Base-by-base conservation (phyloP, 2,113 vertebrate genomes). In the Limanda limanda region DNA sequence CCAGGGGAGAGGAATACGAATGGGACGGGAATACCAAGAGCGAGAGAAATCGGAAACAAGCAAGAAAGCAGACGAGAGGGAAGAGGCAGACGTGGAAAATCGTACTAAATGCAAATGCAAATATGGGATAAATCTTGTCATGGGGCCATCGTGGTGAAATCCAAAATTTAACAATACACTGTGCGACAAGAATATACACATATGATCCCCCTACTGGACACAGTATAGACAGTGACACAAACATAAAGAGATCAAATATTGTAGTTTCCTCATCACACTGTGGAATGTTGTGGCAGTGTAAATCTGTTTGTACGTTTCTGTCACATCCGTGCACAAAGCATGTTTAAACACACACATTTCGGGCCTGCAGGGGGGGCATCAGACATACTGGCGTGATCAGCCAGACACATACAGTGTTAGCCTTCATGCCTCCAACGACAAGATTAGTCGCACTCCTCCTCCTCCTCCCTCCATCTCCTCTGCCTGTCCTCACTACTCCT, bases 391-490 rank as follows among this genome's bases (percentile, higher is more conserved):
- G 58, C 74, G 45, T 79, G 79, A 78, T 84, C 80, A 79, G 65
- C 71, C 79, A 81, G 75, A 85, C 72, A 79, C 72, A 58, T 54
- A 62, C 56, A 62, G n/a, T 31, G 71, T 76, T 37, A 14, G 72
- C 66, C 63, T 78, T 78, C 78, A 84, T 72, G 52, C 71, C 62
- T 77, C 79, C 72, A 21, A 86, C 17, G 47, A 70, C 78, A 71
- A 75, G 69, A 91, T 92, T 89, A 87, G 82, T 84, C 74, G 67
- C 83, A 72, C 79, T 31, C 71, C 55, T 65, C 59, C 52, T 71
- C 68, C 73, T 35, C 55, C 25, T 35, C 20, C 51, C 51, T 54
- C 48, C 25, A 31, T 14, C 17, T 65, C 54, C 45, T 64, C 71
- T 68, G 27, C 5, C 47, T 42, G 10, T 21, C 68, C 42, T 66